Evolutionary conservation across 2,888 invertebrate species (phyloP).

Genomic region (Boloria selene): DNA sequence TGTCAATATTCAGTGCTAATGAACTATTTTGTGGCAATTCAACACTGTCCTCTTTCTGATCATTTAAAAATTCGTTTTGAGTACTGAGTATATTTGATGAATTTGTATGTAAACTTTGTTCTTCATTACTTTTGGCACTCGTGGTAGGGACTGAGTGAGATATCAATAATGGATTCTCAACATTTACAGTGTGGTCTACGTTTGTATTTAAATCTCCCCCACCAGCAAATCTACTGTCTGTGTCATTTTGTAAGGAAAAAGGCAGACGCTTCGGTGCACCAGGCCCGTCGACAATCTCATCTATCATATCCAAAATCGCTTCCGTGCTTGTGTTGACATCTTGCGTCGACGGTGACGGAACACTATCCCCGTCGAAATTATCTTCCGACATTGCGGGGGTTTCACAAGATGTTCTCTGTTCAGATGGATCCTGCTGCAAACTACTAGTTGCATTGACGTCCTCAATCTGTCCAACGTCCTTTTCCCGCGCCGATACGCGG

Average conservation of each 20-base stretch:
- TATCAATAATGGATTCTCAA: constrained; percentile 33
- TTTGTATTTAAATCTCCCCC: constrained; percentile 33
- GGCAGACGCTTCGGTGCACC: constrained; percentile 69
- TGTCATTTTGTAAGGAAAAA: constrained; percentile 43
- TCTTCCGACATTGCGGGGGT: constrained; percentile 74
- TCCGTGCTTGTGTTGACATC: constrained; percentile 78
- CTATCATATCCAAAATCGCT: constrained; percentile 79
- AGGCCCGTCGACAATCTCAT: constrained; percentile 77
- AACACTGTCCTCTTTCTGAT: constrained; percentile 46
- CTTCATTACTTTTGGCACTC: constrained; percentile 54
- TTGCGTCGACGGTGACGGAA: constrained; percentile 74
- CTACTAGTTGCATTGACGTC: constrained; percentile 71
- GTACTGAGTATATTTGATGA: constrained; percentile 41
- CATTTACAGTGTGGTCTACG: constrained; percentile 23
- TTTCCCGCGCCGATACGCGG: constrained; percentile 82
- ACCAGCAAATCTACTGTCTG: constrained; percentile 36
- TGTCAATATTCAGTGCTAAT: constrained; percentile 44
- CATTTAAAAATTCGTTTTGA: constrained; percentile 41
- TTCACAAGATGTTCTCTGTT: constrained; percentile 60
- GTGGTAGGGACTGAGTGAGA: constrained; percentile 42
- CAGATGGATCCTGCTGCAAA: constrained; percentile 62
- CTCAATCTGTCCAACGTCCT: constrained; percentile 69
- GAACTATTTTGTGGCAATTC: constrained; percentile 50
- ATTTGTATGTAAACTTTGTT: constrained; percentile 41
- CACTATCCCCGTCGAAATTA: constrained; percentile 74